Conservation (phyloP, 2,113 vertebrate species). For the Lamprologus speciosus region DNA sequence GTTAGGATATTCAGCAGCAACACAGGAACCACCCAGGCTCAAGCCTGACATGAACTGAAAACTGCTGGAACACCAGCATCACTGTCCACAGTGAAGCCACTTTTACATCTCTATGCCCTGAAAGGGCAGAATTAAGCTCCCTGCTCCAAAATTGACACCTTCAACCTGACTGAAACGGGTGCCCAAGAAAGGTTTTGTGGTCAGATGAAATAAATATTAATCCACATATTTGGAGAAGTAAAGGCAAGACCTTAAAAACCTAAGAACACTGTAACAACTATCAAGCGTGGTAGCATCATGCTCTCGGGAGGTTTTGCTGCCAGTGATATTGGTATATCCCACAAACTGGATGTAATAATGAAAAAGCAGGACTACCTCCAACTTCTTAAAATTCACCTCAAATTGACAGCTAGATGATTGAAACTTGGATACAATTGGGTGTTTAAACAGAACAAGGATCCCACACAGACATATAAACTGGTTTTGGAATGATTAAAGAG, state of each 20-base stretch:
- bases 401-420: not conserved
- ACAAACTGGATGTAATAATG: not conserved
- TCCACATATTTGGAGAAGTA: not conserved
- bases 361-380: not conserved
- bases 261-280: not conserved
- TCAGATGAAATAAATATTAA: not conserved
- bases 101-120: not conserved
- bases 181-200: not conserved
- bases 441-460: not conserved
- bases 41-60: not conserved
- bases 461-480: not conserved
- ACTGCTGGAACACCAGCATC: not conserved
- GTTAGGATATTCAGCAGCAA: not conserved
- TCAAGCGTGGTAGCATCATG: not conserved
- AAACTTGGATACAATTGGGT: not conserved
- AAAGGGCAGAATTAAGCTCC: not conserved
- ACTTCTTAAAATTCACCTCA: not conserved
- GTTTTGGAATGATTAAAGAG: not conserved
- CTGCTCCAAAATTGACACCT: not conserved
- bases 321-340: not conserved
- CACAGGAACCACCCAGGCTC: not conserved
- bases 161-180: not conserved
- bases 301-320: not conserved
- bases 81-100: not conserved
- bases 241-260: not conserved